Conservation (phyloP, 2,113 vertebrate species). For the Xerus inauris region DNA sequence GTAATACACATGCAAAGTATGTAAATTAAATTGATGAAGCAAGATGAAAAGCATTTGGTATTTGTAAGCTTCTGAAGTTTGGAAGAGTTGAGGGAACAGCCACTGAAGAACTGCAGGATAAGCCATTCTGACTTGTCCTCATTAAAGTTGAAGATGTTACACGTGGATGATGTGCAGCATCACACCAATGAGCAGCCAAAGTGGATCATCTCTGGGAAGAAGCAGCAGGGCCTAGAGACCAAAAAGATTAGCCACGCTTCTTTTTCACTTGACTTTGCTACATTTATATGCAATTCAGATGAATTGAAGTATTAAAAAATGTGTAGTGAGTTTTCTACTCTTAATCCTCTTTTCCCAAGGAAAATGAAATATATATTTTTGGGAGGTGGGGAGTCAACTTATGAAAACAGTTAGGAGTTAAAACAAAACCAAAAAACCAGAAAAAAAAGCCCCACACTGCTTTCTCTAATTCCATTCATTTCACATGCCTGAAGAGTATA, state of each 20-base stretch:
- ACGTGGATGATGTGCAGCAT: accelerated
- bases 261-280: background rate
- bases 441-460: background rate
- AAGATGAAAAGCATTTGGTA: background rate
- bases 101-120: background rate
- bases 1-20: background rate
- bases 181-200: accelerated
- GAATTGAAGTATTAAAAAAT: background rate
- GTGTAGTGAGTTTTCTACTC: background rate
- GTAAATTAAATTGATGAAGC: background rate
- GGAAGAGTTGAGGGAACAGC: background rate
- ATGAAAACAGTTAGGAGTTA: slow-evolving; percentile 14
- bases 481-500: background rate
- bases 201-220: background rate
- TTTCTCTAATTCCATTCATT: slow-evolving; percentile 27
- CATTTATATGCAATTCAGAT: background rate
- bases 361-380: background rate
- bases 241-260: background rate
- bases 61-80: background rate
- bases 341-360: background rate
- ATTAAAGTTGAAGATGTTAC: accelerated
- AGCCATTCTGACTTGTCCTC: background rate
- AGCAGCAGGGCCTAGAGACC: background rate
- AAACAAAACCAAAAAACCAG: background rate
- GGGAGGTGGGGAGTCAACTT: background rate